Evolutionary conservation across 2,113 vertebrate species (phyloP).

Genomic region (Rhea pennata): DNA sequence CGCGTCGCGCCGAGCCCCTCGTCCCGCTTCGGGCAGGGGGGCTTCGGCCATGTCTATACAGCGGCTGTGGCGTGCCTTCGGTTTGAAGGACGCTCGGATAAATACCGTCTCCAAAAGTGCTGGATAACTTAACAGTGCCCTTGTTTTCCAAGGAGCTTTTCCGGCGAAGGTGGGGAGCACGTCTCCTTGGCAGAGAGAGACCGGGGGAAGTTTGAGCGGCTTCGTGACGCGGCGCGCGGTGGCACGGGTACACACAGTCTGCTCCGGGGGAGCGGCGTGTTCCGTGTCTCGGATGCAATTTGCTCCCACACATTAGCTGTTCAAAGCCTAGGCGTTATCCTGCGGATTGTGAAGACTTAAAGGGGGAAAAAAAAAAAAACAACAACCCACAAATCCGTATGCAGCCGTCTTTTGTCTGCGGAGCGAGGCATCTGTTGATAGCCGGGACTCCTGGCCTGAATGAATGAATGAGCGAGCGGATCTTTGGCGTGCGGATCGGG

Average conservation of each 20-base stretch:
- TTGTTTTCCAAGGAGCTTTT: accelerated
- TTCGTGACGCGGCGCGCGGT: not conserved
- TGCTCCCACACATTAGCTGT: conserved; percentile 59
- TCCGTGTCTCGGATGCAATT: conserved; percentile 38
- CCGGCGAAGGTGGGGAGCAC: not conserved
- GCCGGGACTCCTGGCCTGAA: not conserved
- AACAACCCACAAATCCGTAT: accelerated
- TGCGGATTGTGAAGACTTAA: not conserved
- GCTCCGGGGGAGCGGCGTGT: conserved; percentile 27
- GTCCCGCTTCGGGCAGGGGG: not conserved
- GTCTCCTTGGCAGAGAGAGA: not conserved
- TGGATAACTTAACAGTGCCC: accelerated
- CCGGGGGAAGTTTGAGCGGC: conserved; percentile 30
- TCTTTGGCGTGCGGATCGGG: accelerated
- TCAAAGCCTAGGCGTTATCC: conserved; percentile 21
- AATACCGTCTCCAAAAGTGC: accelerated
- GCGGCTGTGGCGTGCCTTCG: not conserved
- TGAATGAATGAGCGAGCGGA: accelerated
- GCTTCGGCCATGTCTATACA: not conserved
- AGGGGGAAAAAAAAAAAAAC: not conserved
- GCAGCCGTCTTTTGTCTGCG: not conserved
- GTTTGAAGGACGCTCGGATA: accelerated
- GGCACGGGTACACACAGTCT: conserved; percentile 4
- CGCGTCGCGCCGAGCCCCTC: no score
- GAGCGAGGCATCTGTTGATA: not conserved